Base-by-base conservation (phyloP, 2,113 vertebrate species). In the Hemicordylus capensis region DNA sequence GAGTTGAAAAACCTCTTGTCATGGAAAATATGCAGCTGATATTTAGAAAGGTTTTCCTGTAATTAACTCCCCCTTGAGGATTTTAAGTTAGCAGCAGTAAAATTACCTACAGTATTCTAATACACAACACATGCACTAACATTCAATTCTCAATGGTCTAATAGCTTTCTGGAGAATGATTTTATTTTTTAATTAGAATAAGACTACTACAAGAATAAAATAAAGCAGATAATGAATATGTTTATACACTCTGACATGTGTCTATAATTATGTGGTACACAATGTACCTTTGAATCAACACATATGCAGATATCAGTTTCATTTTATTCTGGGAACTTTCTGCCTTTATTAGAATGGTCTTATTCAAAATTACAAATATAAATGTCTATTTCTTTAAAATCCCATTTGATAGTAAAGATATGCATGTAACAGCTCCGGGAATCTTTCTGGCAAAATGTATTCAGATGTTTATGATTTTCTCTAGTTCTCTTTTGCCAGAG, bases 11-110 rank as follows among this genome's bases (percentile, higher is more conserved):
- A 97, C 95, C 94, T 96, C 97, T 97, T 98, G 97, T 98, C 97
- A 97, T 94, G 97, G 97, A 98, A 98, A 98, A 97, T 98, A 98
- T 98, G 98, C 96, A 94, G 97, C 96, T 98, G 98, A 99, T 99
- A 98, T 98, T 99, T 98, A 97, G 98, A 98, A 98, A 97, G 98
- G 97, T 97, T 97, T 99, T 99, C 98, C 98, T 99, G 99, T 98
- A 99, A 99, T 99, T 99, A 99, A 98, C 97, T 98, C 97, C 97
- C 98, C 97, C 98, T 95, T 93, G 99, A 98, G 99, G 97, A 98
- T 98, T 98, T 98, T 97, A 97, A 98, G 98, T 99, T 98, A 98
- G 98, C 98, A 97, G 98, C 97, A 97, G 95, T 97, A 97, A 99
- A 99, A 99, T 99, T 98, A 98, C 98, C 98, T 97, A 98, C 98